Evolutionary conservation across 2,797 vertebrate species (phyloP).

Genomic region (Loris lydekkerianus): DNA sequence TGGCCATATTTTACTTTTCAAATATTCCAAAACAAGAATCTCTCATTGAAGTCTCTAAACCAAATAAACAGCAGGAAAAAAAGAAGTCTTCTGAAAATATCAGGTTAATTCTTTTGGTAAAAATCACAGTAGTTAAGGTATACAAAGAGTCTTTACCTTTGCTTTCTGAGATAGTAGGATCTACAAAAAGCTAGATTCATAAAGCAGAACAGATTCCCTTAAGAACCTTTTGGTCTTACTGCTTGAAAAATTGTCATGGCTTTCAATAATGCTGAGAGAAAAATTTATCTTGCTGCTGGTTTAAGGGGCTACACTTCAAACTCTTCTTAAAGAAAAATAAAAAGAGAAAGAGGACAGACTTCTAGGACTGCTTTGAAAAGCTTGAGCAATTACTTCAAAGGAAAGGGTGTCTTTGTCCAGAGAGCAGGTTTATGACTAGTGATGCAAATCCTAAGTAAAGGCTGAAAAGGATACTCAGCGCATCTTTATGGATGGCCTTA

Average conservation of each 20-base stretch:
- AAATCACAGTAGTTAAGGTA: conserved; percentile 84
- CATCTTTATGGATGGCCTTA: conserved; percentile 88
- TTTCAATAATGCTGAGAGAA: conserved; percentile 87
- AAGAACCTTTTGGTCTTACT: conserved; percentile 88
- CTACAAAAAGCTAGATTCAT: conserved; percentile 85
- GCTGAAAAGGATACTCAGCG: conserved; percentile 86
- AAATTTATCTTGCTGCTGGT: conserved; percentile 88
- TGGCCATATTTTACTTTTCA: background rate
- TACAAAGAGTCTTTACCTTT: conserved; percentile 78
- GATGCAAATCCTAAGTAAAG: conserved; percentile 88
- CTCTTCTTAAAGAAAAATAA: conserved; percentile 72
- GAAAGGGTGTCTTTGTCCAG: conserved; percentile 87
- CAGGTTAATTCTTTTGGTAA: conserved; percentile 83
- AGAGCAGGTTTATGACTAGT: conserved; percentile 90
- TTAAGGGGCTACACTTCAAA: conserved; percentile 88
- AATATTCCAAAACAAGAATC: conserved; percentile 50
- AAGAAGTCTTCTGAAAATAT: conserved; percentile 78
- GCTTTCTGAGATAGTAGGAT: conserved; percentile 85
- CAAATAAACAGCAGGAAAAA: conserved; percentile 57
- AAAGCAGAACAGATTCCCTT: conserved; percentile 88
- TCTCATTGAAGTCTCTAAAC: conserved; percentile 56
- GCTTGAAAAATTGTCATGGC: conserved; percentile 88
- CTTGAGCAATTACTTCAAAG: conserved; percentile 89
- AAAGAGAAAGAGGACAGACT: conserved; percentile 83
- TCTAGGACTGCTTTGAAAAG: conserved; percentile 88